Percentiles rank a stretch among this genome's conserved stretches.
These are phyloP conservation scores for Cherax quadricarinatus DNA, from an alignment of 1,140 invertebrate species.

Conservation along the genomic window DNA sequence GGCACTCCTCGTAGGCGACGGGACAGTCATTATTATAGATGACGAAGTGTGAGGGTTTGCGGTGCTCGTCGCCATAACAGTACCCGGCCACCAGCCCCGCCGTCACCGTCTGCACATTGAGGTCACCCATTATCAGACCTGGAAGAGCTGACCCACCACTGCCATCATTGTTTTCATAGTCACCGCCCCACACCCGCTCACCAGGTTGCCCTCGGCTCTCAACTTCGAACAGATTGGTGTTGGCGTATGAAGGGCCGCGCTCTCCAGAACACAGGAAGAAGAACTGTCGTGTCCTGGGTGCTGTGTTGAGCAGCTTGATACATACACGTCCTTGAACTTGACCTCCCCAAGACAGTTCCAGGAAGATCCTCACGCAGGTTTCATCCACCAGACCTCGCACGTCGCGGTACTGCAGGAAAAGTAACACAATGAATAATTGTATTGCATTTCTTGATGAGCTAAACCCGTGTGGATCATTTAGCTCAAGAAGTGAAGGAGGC, in stretches of 20 bases:
- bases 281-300: conserved; percentile 38
- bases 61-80: conserved; percentile 51
- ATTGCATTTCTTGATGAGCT: too few species aligned
- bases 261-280: conserved; percentile 56
- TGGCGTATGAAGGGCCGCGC: conserved; percentile 41
- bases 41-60: conserved; percentile 44
- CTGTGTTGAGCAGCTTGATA: conserved; percentile 38
- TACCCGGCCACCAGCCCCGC: conserved; percentile 57
- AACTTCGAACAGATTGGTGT: conserved; percentile 40
- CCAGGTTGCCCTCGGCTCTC: conserved; percentile 41
- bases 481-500: too few species aligned
- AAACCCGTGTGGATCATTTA: too few species aligned
- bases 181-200: conserved; percentile 59
- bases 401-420: conserved; percentile 36
- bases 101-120: conserved; percentile 27
- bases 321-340: conserved; percentile 22
- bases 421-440: background rate
- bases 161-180: conserved; percentile 52
- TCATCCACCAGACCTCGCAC: conserved; percentile 48
- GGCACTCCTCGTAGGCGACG: conserved; percentile 46
- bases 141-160: conserved; percentile 45
- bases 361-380: conserved; percentile 14
- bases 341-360: conserved; percentile 44
- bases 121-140: conserved; percentile 39
- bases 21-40: conserved; percentile 52